These are phyloP conservation scores for Neuroscelio doddi DNA, from an alignment of 2,888 invertebrate species.

Conservation along the genomic window DNA sequence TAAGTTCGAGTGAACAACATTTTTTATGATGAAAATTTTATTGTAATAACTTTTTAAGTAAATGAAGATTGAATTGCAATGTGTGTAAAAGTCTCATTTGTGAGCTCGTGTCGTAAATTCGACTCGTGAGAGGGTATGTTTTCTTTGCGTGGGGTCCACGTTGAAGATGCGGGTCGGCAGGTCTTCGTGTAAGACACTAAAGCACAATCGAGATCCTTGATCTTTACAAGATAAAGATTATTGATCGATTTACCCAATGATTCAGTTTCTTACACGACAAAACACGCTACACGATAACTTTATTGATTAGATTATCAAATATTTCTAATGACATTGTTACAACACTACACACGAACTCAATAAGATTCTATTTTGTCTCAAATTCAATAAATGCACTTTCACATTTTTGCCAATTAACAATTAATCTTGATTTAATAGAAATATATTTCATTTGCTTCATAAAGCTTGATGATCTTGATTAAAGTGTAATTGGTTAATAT, in stretches of 20 bases:
- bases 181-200: constrained; percentile 47
- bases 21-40: too few relatives aligned
- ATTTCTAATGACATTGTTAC: neutral
- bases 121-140: constrained; percentile 59
- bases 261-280: constrained; percentile 25
- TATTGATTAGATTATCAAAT: constrained; percentile 22
- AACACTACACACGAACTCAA: too few relatives aligned
- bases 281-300: constrained; percentile 12
- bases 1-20: too few relatives aligned
- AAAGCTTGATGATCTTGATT: too few relatives aligned
- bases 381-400: too few relatives aligned
- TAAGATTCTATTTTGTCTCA: neutral
- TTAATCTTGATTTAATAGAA: too few relatives aligned
- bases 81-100: constrained; percentile 19
- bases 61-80: too few relatives aligned
- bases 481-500: too few relatives aligned
- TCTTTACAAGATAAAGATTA: constrained; percentile 46
- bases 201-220: constrained; percentile 39
- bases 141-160: constrained; percentile 64
- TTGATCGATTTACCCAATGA: constrained; percentile 44
- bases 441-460: too few relatives aligned
- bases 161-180: constrained; percentile 57
- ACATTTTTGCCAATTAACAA: too few relatives aligned
- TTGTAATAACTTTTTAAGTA: too few relatives aligned
- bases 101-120: constrained; percentile 50